Base-by-base conservation (phyloP, 2,888 invertebrate species). In the Magallana nippona region DNA sequence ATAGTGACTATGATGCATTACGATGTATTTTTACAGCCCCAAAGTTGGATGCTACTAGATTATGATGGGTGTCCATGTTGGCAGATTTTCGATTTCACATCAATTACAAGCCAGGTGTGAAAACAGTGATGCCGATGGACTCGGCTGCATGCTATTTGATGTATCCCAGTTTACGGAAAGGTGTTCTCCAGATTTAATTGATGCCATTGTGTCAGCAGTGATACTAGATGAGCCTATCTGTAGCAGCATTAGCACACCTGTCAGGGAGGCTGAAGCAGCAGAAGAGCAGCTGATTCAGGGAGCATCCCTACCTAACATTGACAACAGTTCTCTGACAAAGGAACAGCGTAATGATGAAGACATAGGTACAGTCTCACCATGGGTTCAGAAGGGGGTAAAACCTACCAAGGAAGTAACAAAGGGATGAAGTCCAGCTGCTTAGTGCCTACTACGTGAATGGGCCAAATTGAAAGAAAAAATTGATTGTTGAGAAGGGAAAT, bases 61-160 rank as follows among this genome's bases (percentile, higher is more conserved):
- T 78, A 10, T 55, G 84, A 13, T 85, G 86, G 83, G 85, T 88
- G 8, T 79, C 87, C 13, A 86, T 86, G 17, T 71, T 87, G 17
- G 83, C 88, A n/a, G 85, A 88, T 78, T 88, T 82, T 55, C 82
- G 83, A 60, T 88, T 88, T 79, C 85, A 85, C 15, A 77, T 87
- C n/a, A 44, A 79, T 13, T 86, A 88, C 77, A 88, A 85, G 71
- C 87, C 87, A 11, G 83, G 83, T 27, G 57, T 0, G 17, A 27
- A 8, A 83, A 83, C 19, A 11, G 11, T 0, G 63, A 79, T 11
- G 83, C 83, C n/a, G 83, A 83, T 78, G 82, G 79, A 10, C 71
- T 83, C 19, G 79, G 83, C 22, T 17, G 83, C 15, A 78, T 83
- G 83, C 83, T 79, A 10, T 1, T 83, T 1, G 83, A 83, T 55